phyloP scores from a whole-genome alignment of 2,113 vertebrate genomes.

The Octodon degus region DNA sequence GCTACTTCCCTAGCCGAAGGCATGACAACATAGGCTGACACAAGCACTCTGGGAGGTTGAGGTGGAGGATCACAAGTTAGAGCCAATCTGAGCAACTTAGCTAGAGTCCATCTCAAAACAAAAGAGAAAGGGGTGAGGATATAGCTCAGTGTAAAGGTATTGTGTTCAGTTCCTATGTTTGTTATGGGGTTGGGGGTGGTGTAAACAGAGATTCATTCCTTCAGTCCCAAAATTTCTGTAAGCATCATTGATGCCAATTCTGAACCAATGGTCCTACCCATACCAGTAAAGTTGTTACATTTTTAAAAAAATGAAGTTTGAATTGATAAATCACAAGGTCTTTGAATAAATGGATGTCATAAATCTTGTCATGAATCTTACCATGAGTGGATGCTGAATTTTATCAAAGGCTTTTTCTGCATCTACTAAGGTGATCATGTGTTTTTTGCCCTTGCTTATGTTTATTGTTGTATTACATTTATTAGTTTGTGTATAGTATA shows the following conservation, averaged over 20 bases:
- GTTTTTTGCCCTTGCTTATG: too few species aligned
- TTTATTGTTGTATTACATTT: too few species aligned
- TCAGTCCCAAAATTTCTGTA: not conserved
- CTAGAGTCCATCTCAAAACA: not conserved
- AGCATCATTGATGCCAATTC: not conserved
- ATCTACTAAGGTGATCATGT: too few species aligned
- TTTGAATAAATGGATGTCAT: not conserved
- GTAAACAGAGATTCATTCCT: not conserved
- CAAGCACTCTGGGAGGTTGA: not conserved
- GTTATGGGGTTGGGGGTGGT: too few species aligned
- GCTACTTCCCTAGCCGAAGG: not conserved
- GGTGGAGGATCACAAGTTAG: not conserved
- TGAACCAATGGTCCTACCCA: constrained; percentile 59
- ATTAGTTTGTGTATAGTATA: too few species aligned
- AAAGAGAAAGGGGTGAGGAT: not conserved
- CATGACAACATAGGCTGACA: not conserved
- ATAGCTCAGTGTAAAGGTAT: not conserved
- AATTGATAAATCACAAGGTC: not conserved
- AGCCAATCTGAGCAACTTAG: not conserved
- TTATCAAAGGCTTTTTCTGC: too few species aligned
- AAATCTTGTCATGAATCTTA: too few species aligned
- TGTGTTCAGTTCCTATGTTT: not conserved
- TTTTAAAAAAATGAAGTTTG: not conserved
- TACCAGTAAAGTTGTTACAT: not conserved
- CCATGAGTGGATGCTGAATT: too few species aligned